Percentiles rank a stretch among this genome's conserved stretches.
phyloP scores from a whole-genome alignment of 2,113 vertebrate genomes.

The Pomatostomus ruficeps region DNA sequence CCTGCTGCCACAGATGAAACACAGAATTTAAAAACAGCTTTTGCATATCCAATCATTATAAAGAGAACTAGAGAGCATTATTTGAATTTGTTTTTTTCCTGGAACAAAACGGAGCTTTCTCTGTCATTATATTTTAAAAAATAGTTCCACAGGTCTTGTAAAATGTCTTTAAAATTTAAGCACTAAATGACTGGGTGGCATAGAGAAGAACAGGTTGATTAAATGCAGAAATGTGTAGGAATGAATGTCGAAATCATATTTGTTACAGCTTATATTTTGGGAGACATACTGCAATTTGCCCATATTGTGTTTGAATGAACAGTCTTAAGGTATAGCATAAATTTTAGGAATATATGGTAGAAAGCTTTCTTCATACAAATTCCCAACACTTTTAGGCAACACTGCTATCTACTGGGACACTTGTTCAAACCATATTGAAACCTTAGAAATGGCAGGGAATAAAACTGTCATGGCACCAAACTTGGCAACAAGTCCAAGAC shows the following conservation, averaged over 20 bases:
- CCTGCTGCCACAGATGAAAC: not conserved
- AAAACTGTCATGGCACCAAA: not conserved
- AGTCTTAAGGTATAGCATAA: not conserved
- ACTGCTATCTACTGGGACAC: not conserved
- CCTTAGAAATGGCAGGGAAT: not conserved
- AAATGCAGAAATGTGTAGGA: not conserved
- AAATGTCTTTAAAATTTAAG: not conserved
- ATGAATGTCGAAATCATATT: not conserved
- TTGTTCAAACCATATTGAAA: not conserved
- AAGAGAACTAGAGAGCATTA: not conserved
- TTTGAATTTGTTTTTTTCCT: not conserved
- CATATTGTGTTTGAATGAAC: not conserved
- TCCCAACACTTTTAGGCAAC: not conserved
- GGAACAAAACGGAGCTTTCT: not conserved
- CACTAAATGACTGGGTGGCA: not conserved
- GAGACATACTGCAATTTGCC: constrained; percentile 8
- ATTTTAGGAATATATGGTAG: not conserved
- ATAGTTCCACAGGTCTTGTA: not conserved
- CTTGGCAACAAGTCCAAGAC: not conserved
- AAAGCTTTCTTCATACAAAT: not conserved
- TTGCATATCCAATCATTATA: not conserved
- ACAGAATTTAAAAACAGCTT: not conserved
- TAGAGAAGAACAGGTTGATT: not conserved
- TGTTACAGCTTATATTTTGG: not conserved
- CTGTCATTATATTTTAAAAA: not conserved